Conservation (phyloP, 2,113 vertebrate genomes). For the Cebidichthys violaceus region DNA sequence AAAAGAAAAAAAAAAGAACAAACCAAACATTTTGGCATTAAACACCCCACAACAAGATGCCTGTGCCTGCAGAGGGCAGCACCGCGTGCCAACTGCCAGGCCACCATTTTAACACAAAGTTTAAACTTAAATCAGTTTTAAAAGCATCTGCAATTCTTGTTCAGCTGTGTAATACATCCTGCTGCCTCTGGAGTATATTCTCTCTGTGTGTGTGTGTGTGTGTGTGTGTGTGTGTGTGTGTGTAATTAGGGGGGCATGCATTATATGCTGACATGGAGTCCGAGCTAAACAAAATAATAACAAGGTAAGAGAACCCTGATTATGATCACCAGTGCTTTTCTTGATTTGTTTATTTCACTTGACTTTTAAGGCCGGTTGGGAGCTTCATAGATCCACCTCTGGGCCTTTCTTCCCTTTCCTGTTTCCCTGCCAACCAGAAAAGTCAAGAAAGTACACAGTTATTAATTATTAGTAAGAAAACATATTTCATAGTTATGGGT, state of each 20-base stretch:
- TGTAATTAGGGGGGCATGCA: slow-evolving; percentile 64
- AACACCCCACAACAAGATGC: slow-evolving; percentile 27
- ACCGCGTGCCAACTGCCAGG: background rate
- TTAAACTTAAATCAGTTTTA: slow-evolving; percentile 9
- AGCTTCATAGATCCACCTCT: slow-evolving; percentile 88
- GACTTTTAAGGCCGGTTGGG: slow-evolving; percentile 9
- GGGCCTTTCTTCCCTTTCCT: slow-evolving; percentile 90
- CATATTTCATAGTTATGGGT: background rate
- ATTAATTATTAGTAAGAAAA: background rate
- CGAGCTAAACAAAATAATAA: slow-evolving; percentile 22
- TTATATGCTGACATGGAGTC: slow-evolving; percentile 31
- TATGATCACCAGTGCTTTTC: slow-evolving; percentile 40
- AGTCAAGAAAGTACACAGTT: slow-evolving; percentile 29
- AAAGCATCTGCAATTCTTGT: slow-evolving; percentile 25
- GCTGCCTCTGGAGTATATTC: slow-evolving; percentile 34
- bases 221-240: slow-evolving; percentile 11
- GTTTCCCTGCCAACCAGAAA: slow-evolving; percentile 85
- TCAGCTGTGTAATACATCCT: slow-evolving; percentile 33
- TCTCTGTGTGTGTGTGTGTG: slow-evolving; percentile 12
- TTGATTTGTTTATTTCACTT: slow-evolving; percentile 48
- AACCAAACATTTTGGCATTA: slow-evolving; percentile 63
- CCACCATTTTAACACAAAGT: slow-evolving; percentile 23
- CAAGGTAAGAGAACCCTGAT: slow-evolving; percentile 20
- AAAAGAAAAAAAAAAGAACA: slow-evolving; percentile 42
- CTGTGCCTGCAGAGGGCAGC: slow-evolving; percentile 52